Evolutionary conservation across 1,140 invertebrate genomes (phyloP).

Genomic region (Elysia chlorotica): DNA sequence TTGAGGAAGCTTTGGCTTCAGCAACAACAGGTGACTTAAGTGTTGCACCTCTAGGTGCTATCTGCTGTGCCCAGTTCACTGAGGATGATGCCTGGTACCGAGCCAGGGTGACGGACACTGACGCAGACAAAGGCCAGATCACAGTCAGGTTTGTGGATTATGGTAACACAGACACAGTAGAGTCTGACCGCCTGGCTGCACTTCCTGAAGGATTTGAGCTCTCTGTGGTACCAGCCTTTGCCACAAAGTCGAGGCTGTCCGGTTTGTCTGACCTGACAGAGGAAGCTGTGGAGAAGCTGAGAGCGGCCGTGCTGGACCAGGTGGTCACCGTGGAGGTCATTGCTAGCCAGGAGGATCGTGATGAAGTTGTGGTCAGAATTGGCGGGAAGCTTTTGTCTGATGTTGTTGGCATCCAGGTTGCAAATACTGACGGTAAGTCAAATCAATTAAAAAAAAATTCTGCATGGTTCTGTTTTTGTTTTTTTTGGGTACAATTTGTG

Average conservation of each 20-base stretch:
- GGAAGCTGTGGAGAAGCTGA: slow-evolving; percentile 36
- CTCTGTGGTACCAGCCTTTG: slow-evolving; percentile 32
- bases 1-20: slow-evolving; percentile 27
- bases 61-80: slow-evolving; percentile 76
- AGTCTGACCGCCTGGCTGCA: slow-evolving; percentile 24
- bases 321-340: slow-evolving; percentile 39
- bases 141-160: slow-evolving; percentile 68
- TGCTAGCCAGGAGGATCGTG: slow-evolving; percentile 22
- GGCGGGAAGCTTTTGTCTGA: no score
- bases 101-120: slow-evolving; percentile 73
- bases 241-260: slow-evolving; percentile 38
- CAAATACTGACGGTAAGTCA: no score
- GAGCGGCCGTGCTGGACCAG: slow-evolving; percentile 36
- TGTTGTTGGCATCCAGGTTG: no score
- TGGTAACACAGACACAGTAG: slow-evolving; percentile 57
- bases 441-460: no score
- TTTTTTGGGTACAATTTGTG: no score
- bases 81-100: slow-evolving; percentile 81
- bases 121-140: slow-evolving; percentile 67
- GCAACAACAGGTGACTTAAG: background rate
- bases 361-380: no score
- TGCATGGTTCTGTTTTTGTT: no score
- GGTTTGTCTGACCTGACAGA: slow-evolving; percentile 34
- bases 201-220: slow-evolving; percentile 22
- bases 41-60: slow-evolving; percentile 58